Conservation (phyloP, 2,113 vertebrate genomes). For the Todiramphus saurophagus region DNA sequence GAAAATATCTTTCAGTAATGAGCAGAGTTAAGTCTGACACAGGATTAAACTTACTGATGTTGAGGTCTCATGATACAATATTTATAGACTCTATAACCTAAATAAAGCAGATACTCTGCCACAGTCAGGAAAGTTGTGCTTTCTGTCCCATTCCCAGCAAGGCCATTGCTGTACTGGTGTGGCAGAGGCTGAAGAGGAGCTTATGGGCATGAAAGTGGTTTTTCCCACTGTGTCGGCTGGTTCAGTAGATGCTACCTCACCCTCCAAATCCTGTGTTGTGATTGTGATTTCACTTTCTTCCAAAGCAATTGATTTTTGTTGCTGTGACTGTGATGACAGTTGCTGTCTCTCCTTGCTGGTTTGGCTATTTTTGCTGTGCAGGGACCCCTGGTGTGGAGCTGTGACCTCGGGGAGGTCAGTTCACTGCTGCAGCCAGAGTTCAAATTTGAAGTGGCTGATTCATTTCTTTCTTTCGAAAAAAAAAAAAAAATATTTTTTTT, state of each 20-base stretch:
- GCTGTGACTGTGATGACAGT: fast-evolving
- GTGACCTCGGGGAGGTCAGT: not conserved
- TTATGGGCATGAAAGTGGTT: fast-evolving
- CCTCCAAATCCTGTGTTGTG: not conserved
- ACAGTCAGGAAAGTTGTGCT: fast-evolving
- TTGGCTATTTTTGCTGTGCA: not conserved
- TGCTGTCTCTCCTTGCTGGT: not conserved
- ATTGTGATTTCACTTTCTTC: not conserved
- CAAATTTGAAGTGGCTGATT: not conserved
- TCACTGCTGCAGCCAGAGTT: not conserved
- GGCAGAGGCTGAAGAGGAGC: not conserved
- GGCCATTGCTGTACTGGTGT: not conserved
- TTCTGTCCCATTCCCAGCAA: fast-evolving
- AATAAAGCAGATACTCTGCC: not conserved
- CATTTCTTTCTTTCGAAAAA: not conserved
- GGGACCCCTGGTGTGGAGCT: fast-evolving
- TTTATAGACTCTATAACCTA: not conserved
- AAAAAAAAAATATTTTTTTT: not conserved
- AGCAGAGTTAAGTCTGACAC: not conserved
- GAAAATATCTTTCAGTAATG: not conserved
- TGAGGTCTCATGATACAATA: not conserved
- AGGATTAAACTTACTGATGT: not conserved
- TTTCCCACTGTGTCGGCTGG: fast-evolving
- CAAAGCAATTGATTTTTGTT: not conserved
- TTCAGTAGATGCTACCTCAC: not conserved